Conservation (phyloP, 2,797 vertebrate genomes). For the Crenuchus spilurus region DNA sequence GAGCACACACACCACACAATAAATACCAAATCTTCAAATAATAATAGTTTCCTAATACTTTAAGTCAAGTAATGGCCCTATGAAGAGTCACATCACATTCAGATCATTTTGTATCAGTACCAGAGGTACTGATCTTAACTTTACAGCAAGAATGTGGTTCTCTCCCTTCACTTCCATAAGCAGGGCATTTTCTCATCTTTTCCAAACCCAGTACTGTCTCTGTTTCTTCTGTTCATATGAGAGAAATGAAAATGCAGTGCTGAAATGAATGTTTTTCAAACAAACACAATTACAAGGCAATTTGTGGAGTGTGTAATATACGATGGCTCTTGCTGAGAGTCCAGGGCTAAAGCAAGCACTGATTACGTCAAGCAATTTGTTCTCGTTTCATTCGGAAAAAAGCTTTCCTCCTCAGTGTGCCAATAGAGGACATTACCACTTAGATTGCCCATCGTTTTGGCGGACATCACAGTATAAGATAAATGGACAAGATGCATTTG, state of each 20-base stretch:
- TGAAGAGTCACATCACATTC: not conserved
- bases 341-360: conserved; percentile 56
- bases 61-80: not conserved
- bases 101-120: conserved; percentile 34
- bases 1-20: not conserved
- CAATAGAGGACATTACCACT: conserved; percentile 64
- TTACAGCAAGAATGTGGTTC: conserved; percentile 52
- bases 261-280: conserved; percentile 70
- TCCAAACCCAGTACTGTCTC: conserved; percentile 57
- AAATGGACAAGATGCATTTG: conserved; percentile 63
- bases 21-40: not conserved
- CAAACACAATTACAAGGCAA: conserved; percentile 74
- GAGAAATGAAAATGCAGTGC: conserved; percentile 59
- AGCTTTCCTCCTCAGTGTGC: conserved; percentile 65
- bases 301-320: conserved; percentile 73
- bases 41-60: not conserved
- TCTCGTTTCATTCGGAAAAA: conserved; percentile 68
- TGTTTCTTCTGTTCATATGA: conserved; percentile 50
- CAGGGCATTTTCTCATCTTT: conserved; percentile 49
- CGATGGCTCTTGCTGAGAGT: conserved; percentile 61
- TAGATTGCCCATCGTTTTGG: conserved; percentile 53
- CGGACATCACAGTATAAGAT: conserved; percentile 47
- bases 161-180: conserved; percentile 62
- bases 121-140: conserved; percentile 59
- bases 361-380: conserved; percentile 54